Evolutionary conservation across 2,797 vertebrate genomes (phyloP).

Genomic region (Dendrocincla tyrannina): DNA sequence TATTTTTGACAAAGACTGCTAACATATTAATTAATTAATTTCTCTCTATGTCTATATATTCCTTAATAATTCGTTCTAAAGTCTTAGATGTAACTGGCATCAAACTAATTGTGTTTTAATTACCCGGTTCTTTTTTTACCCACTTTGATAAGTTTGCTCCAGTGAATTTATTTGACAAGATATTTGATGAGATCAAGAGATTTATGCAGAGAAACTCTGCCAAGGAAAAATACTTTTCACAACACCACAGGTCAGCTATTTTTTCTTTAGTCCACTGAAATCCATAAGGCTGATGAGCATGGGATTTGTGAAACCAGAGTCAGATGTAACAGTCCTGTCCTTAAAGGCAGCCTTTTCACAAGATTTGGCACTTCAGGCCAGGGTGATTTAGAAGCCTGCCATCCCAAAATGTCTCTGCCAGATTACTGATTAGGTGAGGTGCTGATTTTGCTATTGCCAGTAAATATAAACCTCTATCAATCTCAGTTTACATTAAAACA

Average conservation of each 20-base stretch:
- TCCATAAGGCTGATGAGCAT: not conserved
- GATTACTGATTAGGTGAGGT: not conserved
- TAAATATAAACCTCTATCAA: not conserved
- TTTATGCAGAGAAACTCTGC: not conserved
- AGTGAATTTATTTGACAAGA: not conserved
- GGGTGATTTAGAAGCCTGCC: not conserved
- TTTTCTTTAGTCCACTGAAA: not conserved
- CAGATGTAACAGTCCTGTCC: not conserved
- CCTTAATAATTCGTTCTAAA: not conserved
- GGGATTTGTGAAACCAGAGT: not conserved
- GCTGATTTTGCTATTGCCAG: not conserved
- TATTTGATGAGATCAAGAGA: not conserved
- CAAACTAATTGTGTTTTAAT: not conserved
- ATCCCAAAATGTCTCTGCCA: not conserved
- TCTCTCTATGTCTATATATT: not conserved
- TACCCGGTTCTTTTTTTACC: not conserved
- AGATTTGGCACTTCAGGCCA: not conserved
- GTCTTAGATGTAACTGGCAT: not conserved
- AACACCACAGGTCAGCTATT: not conserved
- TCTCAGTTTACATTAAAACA: conserved; percentile 9
- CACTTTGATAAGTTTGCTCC: not conserved
- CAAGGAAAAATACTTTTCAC: not conserved
- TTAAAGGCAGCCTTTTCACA: not conserved
- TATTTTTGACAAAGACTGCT: not conserved
- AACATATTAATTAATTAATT: not conserved